Evolutionary conservation across 2,113 vertebrate genomes (phyloP), one percentile per base, ranked within the genome.

Genomic region (Meleagris gallopavo): DNA sequence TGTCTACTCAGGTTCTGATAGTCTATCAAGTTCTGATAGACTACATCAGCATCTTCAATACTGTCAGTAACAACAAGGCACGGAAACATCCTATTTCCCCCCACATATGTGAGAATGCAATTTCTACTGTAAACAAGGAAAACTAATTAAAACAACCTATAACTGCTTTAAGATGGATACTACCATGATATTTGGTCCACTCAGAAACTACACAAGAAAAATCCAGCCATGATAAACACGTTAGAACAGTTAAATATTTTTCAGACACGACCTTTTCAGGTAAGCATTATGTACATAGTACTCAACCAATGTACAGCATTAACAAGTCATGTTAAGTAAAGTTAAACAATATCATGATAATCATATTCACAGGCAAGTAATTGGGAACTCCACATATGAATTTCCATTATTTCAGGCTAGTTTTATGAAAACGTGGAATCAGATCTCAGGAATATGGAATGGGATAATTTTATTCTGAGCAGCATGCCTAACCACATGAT

Each of bases 381-480:
- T 40, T 90, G 54, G 85, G 64, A 87, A 70, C 38, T 62, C 65
- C 84, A 67, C 62, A 55, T 50, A 24, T 83, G 83, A 73, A 74
- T 40, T 94, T 91, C 50, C 55, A 22, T 70, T 88, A 76, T 85
- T 91, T 88, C 83, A 19, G 79, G 45, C 75, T 61, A 22, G 22
- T 5, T 81, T 88, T 85, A 67, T 83, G 75, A n/a, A 80, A 83
- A 32, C 36, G 38, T 88, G 43, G 67, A 95, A 61, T 93, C 87
- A 93, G 55, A 88, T 38, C 78, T 94, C 79, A 71, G 75, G 74
- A 76, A 83, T 55, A 75, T 88, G 40, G 85, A 89, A 89, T 88
- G 83, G 76, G 75, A 62, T 74, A 89, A 70, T 74, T 89, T 71
- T 89, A 66, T 94, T 91, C 85, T 94, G 52, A 83, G 89, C 22